Conservation (phyloP, 2,797 vertebrate genomes). For the Loriculus beryllinus region DNA sequence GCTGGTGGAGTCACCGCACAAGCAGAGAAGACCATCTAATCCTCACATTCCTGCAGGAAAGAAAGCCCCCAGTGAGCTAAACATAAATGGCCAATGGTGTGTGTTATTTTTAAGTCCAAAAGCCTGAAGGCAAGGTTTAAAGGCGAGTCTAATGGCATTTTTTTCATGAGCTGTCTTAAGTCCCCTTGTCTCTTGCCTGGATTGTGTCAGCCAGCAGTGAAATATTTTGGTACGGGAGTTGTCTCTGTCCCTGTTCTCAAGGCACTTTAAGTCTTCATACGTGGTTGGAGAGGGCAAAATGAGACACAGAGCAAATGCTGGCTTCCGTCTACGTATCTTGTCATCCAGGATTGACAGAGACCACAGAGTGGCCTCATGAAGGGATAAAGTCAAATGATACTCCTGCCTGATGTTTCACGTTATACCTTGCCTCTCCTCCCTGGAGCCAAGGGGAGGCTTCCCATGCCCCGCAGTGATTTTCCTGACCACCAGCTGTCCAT, state of each 20-base stretch:
- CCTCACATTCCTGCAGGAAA: slow-evolving; percentile 60
- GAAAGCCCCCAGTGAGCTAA: slow-evolving; percentile 32
- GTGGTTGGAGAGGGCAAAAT: neutral
- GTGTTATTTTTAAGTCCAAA: slow-evolving; percentile 63
- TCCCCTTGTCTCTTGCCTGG: slow-evolving; percentile 58
- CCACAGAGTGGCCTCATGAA: neutral
- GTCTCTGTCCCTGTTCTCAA: neutral
- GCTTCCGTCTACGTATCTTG: slow-evolving; percentile 21
- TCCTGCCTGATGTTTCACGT: neutral
- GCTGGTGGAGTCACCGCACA: neutral
- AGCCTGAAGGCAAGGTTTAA: slow-evolving; percentile 56
- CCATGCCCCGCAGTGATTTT: rapidly evolving
- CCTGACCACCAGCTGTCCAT: neutral
- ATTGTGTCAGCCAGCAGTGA: slow-evolving; percentile 38
- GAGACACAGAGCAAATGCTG: slow-evolving; percentile 44
- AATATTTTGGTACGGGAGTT: slow-evolving; percentile 39
- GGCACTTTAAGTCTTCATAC: neutral
- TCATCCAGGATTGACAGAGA: slow-evolving; percentile 38
- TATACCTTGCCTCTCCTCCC: neutral
- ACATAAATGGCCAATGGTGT: slow-evolving; percentile 42
- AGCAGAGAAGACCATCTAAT: slow-evolving; percentile 19
- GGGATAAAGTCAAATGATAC: neutral
- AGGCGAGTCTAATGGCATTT: slow-evolving; percentile 23
- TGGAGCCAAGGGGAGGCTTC: neutral
- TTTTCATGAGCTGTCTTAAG: slow-evolving; percentile 59